Percentiles rank a stretch among this genome's conserved stretches.
Conservation (phyloP, 2,113 vertebrate species). For the Coptodon bakossiorum region DNA sequence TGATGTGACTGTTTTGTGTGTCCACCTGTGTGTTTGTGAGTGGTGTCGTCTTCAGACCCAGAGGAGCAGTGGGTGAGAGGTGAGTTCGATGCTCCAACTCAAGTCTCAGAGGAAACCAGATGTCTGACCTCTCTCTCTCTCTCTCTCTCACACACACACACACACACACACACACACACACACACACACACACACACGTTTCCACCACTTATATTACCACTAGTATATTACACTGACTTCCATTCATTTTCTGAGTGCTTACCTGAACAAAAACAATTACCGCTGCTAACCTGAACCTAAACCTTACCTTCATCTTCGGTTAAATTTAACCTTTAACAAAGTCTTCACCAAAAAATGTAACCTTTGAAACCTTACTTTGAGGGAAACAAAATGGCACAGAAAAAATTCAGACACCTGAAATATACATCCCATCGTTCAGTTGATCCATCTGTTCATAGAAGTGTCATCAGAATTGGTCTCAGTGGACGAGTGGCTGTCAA, state of each 20-base stretch:
- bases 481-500: neutral
- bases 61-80: neutral
- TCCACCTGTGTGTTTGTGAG: neutral
- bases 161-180: neutral
- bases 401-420: neutral
- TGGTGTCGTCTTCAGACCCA: neutral
- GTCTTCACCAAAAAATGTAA: neutral
- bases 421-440: neutral
- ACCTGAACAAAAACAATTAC: neutral
- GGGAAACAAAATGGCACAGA: neutral
- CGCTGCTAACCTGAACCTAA: neutral
- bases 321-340: neutral
- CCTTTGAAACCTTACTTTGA: neutral
- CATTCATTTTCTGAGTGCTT: neutral
- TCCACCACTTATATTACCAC: neutral
- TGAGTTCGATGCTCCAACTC: neutral
- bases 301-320: neutral
- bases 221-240: neutral
- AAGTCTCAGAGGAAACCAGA: neutral
- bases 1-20: neutral
- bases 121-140: neutral
- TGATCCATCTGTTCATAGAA: neutral
- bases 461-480: neutral
- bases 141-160: neutral
- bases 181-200: neutral